Conservation (phyloP, 1,140 invertebrate genomes). For the Leptopilina clavipes region DNA sequence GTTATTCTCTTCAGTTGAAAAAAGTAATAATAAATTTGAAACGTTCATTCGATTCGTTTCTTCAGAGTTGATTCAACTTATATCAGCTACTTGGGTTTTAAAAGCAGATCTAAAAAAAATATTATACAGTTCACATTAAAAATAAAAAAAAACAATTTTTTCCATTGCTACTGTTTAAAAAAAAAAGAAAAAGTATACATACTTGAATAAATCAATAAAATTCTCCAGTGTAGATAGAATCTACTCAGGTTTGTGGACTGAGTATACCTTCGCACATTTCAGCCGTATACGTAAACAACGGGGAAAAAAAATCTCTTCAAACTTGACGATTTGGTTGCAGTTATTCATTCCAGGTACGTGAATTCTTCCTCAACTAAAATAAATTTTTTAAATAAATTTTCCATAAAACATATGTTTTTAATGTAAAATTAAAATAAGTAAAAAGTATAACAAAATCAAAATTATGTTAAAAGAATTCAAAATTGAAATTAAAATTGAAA, state of each 20-base stretch:
- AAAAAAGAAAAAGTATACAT: not conserved
- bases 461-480: no score
- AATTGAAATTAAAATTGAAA: no score
- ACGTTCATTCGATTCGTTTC: constrained; percentile 48
- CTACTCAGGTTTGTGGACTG: not conserved
- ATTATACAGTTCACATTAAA: not conserved
- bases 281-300: constrained; percentile 24
- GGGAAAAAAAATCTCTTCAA: constrained; percentile 11
- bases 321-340: not conserved
- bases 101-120: not conserved
- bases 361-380: not conserved
- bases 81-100: not conserved
- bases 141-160: not conserved
- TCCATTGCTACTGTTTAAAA: not conserved
- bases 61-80: constrained; percentile 46
- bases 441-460: no score
- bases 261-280: constrained; percentile 25
- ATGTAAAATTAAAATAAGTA: no score
- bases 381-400: not conserved
- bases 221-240: constrained; percentile 1
- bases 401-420: no score
- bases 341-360: constrained; percentile 1
- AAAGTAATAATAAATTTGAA: constrained; percentile 53
- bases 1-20: constrained; percentile 61
- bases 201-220: not conserved